Percentiles rank a stretch among this genome's conserved stretches.
Conservation (phyloP, 2,888 invertebrate genomes). For the Xestia sexstrigata region DNA sequence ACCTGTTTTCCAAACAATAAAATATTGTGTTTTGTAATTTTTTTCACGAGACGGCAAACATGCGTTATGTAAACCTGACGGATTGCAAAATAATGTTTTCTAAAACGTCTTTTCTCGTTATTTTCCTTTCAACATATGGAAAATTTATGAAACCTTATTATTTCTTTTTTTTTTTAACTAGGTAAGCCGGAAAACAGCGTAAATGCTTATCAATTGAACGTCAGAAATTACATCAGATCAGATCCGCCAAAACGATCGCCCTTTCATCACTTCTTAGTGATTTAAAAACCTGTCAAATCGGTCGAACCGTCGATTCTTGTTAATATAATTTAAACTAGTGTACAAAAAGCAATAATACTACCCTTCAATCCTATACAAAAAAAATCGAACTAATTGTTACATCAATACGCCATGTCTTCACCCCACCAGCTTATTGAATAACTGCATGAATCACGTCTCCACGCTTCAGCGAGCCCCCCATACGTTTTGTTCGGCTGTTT, state of each 20-base stretch:
- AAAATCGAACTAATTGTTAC: conserved; percentile 45
- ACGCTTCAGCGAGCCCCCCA: conserved; percentile 83
- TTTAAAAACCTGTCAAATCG: neutral
- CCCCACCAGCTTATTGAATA: conserved; percentile 86
- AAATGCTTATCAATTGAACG: neutral
- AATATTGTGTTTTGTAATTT: conserved; percentile 21
- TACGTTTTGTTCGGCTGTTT: conserved; percentile 77
- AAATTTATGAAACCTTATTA: neutral
- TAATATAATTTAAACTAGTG: neutral
- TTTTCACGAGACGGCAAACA: conserved; percentile 14
- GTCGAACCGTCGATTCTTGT: neutral
- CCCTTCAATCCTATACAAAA: conserved; percentile 14
- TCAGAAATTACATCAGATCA: neutral
- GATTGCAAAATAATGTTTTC: conserved; percentile 28
- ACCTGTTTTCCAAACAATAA: conserved; percentile 12
- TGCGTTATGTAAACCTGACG: neutral
- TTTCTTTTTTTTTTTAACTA: neutral
- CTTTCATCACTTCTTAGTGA: neutral
- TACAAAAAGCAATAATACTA: neutral
- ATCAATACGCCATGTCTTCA: conserved; percentile 62
- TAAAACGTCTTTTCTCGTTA: conserved; percentile 13
- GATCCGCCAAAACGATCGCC: neutral
- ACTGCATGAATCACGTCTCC: conserved; percentile 87
- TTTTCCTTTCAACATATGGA: neutral
- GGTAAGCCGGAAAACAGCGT: neutral